Evolutionary conservation across 1,140 invertebrate species (phyloP), one percentile per base, ranked within the genome.

Genomic region (Drosophila ogumai): DNA sequence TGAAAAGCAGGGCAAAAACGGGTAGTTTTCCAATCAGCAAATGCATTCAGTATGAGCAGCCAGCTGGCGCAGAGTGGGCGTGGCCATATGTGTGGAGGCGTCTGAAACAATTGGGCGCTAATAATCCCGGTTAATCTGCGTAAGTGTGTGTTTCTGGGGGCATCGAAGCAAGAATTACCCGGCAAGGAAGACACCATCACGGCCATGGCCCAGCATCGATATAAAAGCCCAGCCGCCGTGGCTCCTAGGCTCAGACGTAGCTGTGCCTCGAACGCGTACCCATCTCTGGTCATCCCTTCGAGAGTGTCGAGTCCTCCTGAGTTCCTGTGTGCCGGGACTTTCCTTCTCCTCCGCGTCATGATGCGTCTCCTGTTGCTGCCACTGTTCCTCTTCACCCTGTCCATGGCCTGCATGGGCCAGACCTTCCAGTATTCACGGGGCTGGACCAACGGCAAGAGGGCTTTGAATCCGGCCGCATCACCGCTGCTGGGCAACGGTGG

Each of bases 391-490:
- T 82, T 91, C 55, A 82, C 81, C 1, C 52, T 91, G 10, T 86
- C 80, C 10, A 91, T 91, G 77, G 81, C 72, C 8, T 92, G 91
- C 76, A 78, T 82, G 91, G 86, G 63, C 17, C 96, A 96, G 92
- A 96, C 95, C 1, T 96, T 96, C 91, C 95, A 96, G 78, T 96
- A 96, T 85, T 96, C 95, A 38, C 92, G 94, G 0, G 96, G 95
- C n/a, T 96, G 96, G 96, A 96, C 95, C 36, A 96, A 96, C 81
- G 95, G 95, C 5, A 96, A 96, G 68, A 84, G 95, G 2, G 92
- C 94, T n/a, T 91, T 93, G 12, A 54, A 44, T n/a, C 22, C 34
- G 9, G 82, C 31, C 12, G 80, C 86, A 7, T 44, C 80, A 6
- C 36, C 71, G 1, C 46, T 82, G 6, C 13, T 91, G 25, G 46